These are phyloP conservation scores for Drosophila pallidifrons DNA, from an alignment of 1,140 invertebrate species.

Conservation along the genomic window DNA sequence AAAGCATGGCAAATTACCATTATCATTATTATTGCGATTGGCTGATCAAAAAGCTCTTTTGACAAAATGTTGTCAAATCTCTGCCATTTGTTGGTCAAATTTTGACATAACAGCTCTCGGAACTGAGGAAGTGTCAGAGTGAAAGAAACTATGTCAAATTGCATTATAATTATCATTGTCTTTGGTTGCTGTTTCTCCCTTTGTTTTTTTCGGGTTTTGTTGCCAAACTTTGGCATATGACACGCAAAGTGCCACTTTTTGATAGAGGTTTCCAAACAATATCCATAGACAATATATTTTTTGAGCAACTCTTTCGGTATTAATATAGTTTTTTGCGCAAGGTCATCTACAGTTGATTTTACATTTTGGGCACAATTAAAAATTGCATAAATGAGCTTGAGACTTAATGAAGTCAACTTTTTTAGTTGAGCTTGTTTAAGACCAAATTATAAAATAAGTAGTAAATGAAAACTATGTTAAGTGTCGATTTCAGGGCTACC, in stretches of 20 bases:
- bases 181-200: neutral
- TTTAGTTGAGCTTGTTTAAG: constrained; percentile 5
- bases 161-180: constrained; percentile 52
- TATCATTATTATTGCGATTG: constrained; percentile 4
- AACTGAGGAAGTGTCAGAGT: constrained; percentile 55
- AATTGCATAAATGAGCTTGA: constrained; percentile 23
- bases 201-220: constrained; percentile 16
- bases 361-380: constrained; percentile 9
- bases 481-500: constrained; percentile 9
- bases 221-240: constrained; percentile 72
- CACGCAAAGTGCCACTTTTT: constrained; percentile 63
- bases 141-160: constrained; percentile 67
- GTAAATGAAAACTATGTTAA: constrained; percentile 21
- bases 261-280: constrained; percentile 40
- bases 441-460: constrained; percentile 18
- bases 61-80: constrained; percentile 55
- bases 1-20: constrained; percentile 38
- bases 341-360: constrained; percentile 27
- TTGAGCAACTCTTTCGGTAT: neutral
- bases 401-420: constrained; percentile 26
- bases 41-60: constrained; percentile 16
- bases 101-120: constrained; percentile 62
- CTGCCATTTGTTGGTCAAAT: constrained; percentile 28
- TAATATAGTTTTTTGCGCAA: constrained; percentile 23
- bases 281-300: constrained; percentile 17